Base-by-base conservation (phyloP, 2,797 vertebrate species). In the Pangasius mekongensis region DNA sequence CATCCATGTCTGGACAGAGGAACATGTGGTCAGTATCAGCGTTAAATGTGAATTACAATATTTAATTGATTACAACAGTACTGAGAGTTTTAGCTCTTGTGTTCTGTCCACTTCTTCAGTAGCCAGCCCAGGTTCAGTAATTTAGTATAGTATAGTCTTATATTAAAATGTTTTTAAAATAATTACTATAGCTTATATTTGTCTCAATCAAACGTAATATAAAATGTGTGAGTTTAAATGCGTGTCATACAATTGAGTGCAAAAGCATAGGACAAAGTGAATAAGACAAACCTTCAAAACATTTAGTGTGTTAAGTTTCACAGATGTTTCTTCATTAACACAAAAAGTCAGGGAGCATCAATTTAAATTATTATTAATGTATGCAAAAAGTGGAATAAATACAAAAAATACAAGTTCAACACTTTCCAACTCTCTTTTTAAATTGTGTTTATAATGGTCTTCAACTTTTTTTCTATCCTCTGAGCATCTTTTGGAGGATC, bases 1-100 rank as follows among this genome's bases (percentile, higher is more conserved):
- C 94, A 99, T 99, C 92, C 96, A 97, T 89, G 94, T 97, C 0
- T 99, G 98, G 98, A 98, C 97, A 0, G 98, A 99, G 93, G 98
- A 99, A 83, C 97, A 99, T 87, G 98, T 99, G 98, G 98, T 99
- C 94, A 97, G 98, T 95, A 88, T 91, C 58, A 69, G 6, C 64
- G 56, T 60, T 62, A 16, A 56, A 47, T 60, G 2, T 22, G 30
- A 5, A 27, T 84, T 88, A 54, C 3, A 64, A 16, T 69, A 69
- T 54, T 27, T 8, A 27, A 84, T 20, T 80, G 36, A 64, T 56
- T 84, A 80, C 5, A 4, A 16, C 20, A 24, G 11, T 27, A 30
- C 39, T 67, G 67, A 64, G 20, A 20, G 11, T 49, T 83, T 43
- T 83, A 16, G 36, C 33, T 54, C 5, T 14, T 52, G 22, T n/a